Evolutionary conservation across 2,888 invertebrate species (phyloP).

Genomic region (Drosophila testacea): DNA sequence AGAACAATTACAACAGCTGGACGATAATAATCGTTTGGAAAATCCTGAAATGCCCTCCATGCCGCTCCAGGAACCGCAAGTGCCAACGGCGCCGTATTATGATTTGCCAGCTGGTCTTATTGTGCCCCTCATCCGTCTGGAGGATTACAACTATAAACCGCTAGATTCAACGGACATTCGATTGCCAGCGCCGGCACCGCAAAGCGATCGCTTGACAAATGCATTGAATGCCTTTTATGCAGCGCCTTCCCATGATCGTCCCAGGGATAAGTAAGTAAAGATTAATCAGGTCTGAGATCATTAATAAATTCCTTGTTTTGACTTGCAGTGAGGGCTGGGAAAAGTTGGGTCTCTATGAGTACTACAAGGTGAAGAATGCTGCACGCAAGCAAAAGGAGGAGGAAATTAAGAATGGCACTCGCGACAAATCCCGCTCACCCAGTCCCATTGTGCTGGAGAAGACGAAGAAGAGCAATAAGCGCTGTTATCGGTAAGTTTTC

Average conservation of each 20-base stretch:
- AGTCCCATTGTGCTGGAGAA: constrained; percentile 91
- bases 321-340: constrained; percentile 97
- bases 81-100: constrained; percentile 97
- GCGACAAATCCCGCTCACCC: constrained; percentile 91
- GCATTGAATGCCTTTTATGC: constrained; percentile 99
- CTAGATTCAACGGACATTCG: constrained; percentile 96
- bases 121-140: constrained; percentile 97
- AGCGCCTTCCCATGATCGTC: constrained; percentile 96
- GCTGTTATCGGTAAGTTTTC: constrained; percentile 87
- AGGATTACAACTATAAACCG: constrained; percentile 95
- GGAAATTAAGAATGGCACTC: constrained; percentile 89
- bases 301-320: not conserved
- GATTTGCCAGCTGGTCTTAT: constrained; percentile 99
- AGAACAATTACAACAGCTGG: constrained; percentile 24
- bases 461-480: constrained; percentile 84
- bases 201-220: constrained; percentile 95
- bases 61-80: constrained; percentile 88
- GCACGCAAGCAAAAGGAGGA: constrained; percentile 95
- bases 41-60: constrained; percentile 61
- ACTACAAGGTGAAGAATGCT: constrained; percentile 97
- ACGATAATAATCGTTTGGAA: constrained; percentile 14
- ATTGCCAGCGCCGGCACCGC: constrained; percentile 97
- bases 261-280: constrained; percentile 91
- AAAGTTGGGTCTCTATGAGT: constrained; percentile 98
- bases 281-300: too few relatives aligned